These are phyloP conservation scores for Pterostichus madidus DNA, from an alignment of 2,888 invertebrate species.

Conservation along the genomic window DNA sequence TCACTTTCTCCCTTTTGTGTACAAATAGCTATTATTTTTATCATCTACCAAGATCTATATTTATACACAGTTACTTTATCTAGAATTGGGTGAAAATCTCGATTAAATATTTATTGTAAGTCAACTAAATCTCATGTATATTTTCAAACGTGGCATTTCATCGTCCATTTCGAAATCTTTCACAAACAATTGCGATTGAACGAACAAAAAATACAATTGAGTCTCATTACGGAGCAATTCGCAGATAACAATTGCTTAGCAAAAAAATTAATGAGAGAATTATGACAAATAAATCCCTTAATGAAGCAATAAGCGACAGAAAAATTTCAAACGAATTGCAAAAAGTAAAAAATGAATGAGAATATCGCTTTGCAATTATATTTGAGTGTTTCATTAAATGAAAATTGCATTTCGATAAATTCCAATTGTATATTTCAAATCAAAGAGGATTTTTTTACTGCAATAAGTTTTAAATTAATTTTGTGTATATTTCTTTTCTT, in stretches of 20 bases:
- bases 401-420: background rate
- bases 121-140: too few species aligned
- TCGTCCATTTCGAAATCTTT: too few species aligned
- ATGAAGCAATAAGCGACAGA: background rate
- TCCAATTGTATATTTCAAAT: background rate
- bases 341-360: background rate
- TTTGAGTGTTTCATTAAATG: constrained; percentile 1
- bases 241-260: background rate
- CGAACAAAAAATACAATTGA: background rate
- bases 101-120: too few species aligned
- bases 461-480: background rate
- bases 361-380: background rate
- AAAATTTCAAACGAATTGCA: background rate
- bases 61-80: too few species aligned
- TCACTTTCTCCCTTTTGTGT: too few species aligned
- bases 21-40: too few species aligned
- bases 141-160: too few species aligned
- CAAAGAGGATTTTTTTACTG: background rate
- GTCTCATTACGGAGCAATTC: background rate
- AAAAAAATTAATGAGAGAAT: background rate
- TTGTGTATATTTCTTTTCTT: too few species aligned
- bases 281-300: background rate
- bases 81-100: too few species aligned
- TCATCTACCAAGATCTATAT: too few species aligned
- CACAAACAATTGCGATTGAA: background rate